A percentile compares a stretch with the other conserved stretches of the same genome.
phyloP scores from a whole-genome alignment of 2,113 vertebrate species.

The Anser cygnoides region DNA sequence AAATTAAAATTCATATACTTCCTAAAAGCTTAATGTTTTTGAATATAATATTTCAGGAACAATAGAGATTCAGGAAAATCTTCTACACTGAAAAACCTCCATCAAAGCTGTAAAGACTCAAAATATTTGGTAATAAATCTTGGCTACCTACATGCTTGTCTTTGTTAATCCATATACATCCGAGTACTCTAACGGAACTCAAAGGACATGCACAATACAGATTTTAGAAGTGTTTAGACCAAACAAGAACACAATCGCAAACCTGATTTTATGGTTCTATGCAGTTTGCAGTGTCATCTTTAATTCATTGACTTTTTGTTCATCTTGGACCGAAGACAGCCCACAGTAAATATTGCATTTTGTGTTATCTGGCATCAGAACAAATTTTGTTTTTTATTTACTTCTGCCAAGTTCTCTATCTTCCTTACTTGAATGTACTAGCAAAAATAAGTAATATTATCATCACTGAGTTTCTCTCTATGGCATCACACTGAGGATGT shows the following conservation, averaged over 20 bases:
- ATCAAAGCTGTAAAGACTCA: conserved; percentile 32
- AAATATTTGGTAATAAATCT: conserved; percentile 55
- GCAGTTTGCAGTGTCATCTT: not conserved
- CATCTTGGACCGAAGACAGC: not conserved
- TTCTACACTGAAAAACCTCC: not conserved
- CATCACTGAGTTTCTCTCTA: not conserved
- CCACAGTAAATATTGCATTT: not conserved
- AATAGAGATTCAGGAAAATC: not conserved
- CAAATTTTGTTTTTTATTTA: not conserved
- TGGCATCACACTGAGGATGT: not conserved
- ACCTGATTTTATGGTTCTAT: not conserved
- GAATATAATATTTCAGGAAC: not conserved
- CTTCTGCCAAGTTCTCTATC: not conserved
- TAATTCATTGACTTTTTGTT: not conserved
- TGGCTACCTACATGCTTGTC: not conserved
- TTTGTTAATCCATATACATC: conserved; percentile 25
- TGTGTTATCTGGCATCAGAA: not conserved
- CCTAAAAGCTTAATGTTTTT: not conserved
- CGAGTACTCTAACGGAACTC: not conserved
- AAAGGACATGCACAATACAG: not conserved
- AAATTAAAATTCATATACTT: not conserved
- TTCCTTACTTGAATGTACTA: not conserved
- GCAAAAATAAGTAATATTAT: not conserved
- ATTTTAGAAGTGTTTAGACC: not conserved
- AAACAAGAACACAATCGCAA: not conserved